Evolutionary conservation across 2,797 vertebrate genomes (phyloP).

Genomic region (Pseudochirops corinnae): DNA sequence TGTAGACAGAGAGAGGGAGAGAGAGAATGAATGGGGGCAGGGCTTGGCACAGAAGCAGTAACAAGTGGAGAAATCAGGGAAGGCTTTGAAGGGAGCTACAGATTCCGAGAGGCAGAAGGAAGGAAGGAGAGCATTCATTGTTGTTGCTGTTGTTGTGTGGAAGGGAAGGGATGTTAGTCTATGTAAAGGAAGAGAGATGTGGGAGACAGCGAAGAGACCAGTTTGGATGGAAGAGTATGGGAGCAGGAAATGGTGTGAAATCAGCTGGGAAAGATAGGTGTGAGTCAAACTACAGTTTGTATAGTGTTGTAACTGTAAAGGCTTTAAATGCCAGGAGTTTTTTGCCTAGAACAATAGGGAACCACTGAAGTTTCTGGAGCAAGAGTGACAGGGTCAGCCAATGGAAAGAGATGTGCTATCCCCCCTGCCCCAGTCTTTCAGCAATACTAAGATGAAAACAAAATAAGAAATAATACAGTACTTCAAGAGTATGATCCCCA

Average conservation of each 20-base stretch:
- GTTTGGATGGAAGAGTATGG: neutral
- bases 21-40: neutral
- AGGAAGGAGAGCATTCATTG: neutral
- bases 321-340: neutral
- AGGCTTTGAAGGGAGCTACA: neutral
- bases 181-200: neutral
- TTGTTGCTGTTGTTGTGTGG: neutral
- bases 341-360: neutral
- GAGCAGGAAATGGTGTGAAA: neutral
- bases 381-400: neutral
- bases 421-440: neutral
- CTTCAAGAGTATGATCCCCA: neutral
- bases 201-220: neutral
- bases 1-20: too few species aligned
- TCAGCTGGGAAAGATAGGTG: neutral
- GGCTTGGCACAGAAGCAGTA: neutral
- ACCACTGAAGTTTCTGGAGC: neutral
- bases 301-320: neutral
- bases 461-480: neutral
- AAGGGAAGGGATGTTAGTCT: neutral
- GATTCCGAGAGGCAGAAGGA: neutral
- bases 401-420: neutral
- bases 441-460: neutral
- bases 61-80: neutral
- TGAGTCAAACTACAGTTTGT: neutral